These are phyloP conservation scores for Psylliodes chrysocephalus DNA, from an alignment of 2,888 invertebrate genomes.

Conservation along the genomic window DNA sequence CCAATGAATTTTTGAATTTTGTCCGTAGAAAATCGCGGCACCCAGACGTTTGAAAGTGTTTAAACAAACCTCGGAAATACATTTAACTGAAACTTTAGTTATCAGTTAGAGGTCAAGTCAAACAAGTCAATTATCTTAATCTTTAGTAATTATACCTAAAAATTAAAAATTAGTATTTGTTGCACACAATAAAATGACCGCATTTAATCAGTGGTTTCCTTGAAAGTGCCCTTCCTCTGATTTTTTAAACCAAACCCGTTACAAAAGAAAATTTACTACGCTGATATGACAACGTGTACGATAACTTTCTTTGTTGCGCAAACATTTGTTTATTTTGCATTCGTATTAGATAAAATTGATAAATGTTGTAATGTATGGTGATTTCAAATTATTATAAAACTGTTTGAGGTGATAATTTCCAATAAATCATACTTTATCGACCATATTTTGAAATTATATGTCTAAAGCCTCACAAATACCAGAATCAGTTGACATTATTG, in stretches of 20 bases:
- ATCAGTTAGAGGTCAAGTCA: slow-evolving; percentile 14
- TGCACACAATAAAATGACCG: slow-evolving; percentile 25
- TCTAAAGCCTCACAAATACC: too few relatives aligned
- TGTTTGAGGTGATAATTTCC: slow-evolving; percentile 13
- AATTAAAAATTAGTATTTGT: slow-evolving; percentile 25
- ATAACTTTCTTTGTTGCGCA: slow-evolving; percentile 30
- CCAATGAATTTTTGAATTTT: too few relatives aligned
- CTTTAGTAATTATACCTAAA: slow-evolving; percentile 25
- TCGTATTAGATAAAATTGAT: slow-evolving; percentile 23
- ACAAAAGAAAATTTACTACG: slow-evolving; percentile 23
- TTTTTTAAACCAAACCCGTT: slow-evolving; percentile 21
- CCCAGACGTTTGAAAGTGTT: slow-evolving; percentile 4
- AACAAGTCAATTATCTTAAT: slow-evolving; percentile 21
- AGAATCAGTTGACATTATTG: too few relatives aligned
- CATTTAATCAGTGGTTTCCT: slow-evolving; percentile 29
- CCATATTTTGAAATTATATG: background rate
- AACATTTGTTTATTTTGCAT: slow-evolving; percentile 25
- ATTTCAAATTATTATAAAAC: slow-evolving; percentile 15
- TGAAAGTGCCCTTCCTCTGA: slow-evolving; percentile 27
- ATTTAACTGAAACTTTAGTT: slow-evolving; percentile 18
- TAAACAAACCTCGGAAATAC: slow-evolving; percentile 14
- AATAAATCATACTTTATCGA: slow-evolving; percentile 17
- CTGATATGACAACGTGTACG: slow-evolving; percentile 12
- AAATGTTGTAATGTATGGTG: slow-evolving; percentile 15
- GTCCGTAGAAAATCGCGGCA: background rate